Conservation (phyloP, 1,140 invertebrate species). For the Drosophila sucinea region DNA sequence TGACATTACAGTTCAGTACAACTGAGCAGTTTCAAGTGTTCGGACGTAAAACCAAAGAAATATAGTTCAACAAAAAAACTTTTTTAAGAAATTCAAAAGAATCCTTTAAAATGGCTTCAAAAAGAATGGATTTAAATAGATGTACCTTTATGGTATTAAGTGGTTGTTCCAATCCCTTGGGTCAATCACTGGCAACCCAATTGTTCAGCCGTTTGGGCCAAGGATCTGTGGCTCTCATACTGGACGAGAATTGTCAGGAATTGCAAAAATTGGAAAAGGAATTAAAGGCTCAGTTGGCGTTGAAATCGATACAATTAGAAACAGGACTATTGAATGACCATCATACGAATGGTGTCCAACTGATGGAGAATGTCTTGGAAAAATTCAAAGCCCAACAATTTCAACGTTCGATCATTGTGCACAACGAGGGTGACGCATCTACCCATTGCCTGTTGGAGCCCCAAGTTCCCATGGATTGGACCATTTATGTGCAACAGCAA, state of each 20-base stretch:
- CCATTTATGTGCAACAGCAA: slow-evolving; percentile 90
- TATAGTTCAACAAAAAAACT: background rate
- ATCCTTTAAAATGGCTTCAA: slow-evolving; percentile 61
- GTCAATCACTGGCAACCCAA: slow-evolving; percentile 89
- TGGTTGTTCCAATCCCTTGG: slow-evolving; percentile 82
- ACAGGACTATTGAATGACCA: slow-evolving; percentile 28
- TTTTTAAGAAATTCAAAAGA: slow-evolving; percentile 4
- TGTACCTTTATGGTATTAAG: slow-evolving; percentile 70
- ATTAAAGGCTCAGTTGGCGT: slow-evolving; percentile 35
- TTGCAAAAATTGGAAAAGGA: slow-evolving; percentile 42
- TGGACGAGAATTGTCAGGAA: slow-evolving; percentile 87
- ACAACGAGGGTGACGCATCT: slow-evolving; percentile 95
- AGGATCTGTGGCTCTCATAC: slow-evolving; percentile 88
- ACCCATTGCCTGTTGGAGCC: slow-evolving; percentile 85
- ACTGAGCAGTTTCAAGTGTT: slow-evolving; percentile 55
- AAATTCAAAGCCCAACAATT: slow-evolving; percentile 80
- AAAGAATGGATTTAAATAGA: slow-evolving; percentile 71
- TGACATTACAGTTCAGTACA: slow-evolving; percentile 45
- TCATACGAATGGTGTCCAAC: slow-evolving; percentile 37
- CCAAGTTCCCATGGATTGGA: slow-evolving; percentile 85
- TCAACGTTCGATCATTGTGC: slow-evolving; percentile 89
- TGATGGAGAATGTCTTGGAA: slow-evolving; percentile 43
- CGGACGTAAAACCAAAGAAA: slow-evolving; percentile 21
- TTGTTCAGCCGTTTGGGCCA: slow-evolving; percentile 85
- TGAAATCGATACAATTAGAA: slow-evolving; percentile 32